Percentiles rank a stretch among this genome's conserved stretches.
Conservation (phyloP, 2,888 invertebrate species). For the Synanthedon andrenaeformis region DNA sequence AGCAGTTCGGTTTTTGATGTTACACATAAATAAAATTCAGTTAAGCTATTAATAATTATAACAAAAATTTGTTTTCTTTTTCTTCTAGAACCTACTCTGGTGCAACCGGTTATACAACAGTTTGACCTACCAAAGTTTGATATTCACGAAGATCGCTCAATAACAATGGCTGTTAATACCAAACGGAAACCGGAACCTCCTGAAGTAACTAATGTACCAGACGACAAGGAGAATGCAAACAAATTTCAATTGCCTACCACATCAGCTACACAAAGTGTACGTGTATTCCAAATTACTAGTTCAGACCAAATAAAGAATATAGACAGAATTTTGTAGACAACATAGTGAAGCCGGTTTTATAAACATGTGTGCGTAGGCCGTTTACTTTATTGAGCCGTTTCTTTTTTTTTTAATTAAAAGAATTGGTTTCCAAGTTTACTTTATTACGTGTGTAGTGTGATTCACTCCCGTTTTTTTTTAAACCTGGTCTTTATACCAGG, state of each 20-base stretch:
- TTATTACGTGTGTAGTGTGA: no score
- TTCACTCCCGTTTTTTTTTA: no score
- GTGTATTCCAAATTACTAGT: conserved; percentile 4
- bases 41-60: not conserved
- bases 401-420: no score
- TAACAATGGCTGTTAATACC: conserved; percentile 55
- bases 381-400: not conserved
- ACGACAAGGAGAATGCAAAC: conserved; percentile 55
- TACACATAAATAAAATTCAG: no score
- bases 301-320: no score
- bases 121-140: conserved; percentile 58
- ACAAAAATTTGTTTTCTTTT: not conserved
- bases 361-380: no score
- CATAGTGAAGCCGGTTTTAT: no score
- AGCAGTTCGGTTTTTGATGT: no score
- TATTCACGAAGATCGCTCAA: conserved; percentile 61
- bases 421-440: no score
- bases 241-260: conserved; percentile 33
- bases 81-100: conserved; percentile 49
- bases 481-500: no score
- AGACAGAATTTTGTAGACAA: no score
- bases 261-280: conserved; percentile 34
- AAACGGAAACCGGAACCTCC: conserved; percentile 45
- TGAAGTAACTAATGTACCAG: conserved; percentile 30
- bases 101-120: conserved; percentile 55